Evolutionary conservation across 2,888 invertebrate species (phyloP), one percentile per base, ranked within the genome.

Genomic region (Brachyptera putata): DNA sequence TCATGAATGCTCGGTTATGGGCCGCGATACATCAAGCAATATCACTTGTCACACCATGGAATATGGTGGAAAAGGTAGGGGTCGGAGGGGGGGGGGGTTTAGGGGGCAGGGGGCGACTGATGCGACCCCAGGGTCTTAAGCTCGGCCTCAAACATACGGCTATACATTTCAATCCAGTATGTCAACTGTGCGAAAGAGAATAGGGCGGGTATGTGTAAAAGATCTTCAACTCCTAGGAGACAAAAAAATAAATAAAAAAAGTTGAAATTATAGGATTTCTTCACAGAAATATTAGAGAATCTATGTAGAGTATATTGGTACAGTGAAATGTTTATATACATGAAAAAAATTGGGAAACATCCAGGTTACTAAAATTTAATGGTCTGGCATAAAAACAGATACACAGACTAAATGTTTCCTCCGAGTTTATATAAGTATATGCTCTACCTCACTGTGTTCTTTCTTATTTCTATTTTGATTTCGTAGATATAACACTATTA

Each of bases 81-180:
- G 53, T n/a, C 2, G 53, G 53, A 13, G 3, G 56, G 21, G 39
- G 21, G 39, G 16, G 39, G 36, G 30, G 49, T 21, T 18, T 22
- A 24, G 26, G 25, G 41, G 49, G 41, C 24, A 26, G 53, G 21
- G 30, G 30, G 53, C 36, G 55, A 63, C 60, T 63, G 63, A 63
- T 63, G 63, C 48, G 61, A 58, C 63, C 63, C 63, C 49, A 14
- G 63, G 61, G 63, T 25, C 58, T 41, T n/a, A 49, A 13, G 26
- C 50, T 14, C 53, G 22, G 56, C 55, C 57, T 9, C 46, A 4
- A 34, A 22, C 21, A 24, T 25, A 24, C n/a, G 53, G 60, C 63
- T 58, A 63, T 63, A 63, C 63, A 58, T 63, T 63, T 63, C 63
- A 63, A 63, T 63, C 63, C 58, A 39, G 49, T 36, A 43, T 63